Conservation (phyloP, 2,888 invertebrate genomes). For the Sphaeridia pumilis region DNA sequence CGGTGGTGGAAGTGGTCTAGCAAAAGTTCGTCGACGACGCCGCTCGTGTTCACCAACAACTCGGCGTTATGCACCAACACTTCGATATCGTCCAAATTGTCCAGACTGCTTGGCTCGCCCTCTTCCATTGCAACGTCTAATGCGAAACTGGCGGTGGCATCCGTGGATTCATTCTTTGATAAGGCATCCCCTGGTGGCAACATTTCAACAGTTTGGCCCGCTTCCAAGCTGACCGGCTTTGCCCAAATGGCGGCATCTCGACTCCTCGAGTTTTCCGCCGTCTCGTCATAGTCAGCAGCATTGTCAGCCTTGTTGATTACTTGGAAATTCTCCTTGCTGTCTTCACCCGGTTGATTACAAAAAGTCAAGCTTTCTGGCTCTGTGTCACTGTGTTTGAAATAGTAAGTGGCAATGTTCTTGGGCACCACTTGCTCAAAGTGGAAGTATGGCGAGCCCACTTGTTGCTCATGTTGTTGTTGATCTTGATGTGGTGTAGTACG, state of each 20-base stretch:
- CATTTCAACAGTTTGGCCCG: slow-evolving; percentile 23
- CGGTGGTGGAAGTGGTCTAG: slow-evolving; percentile 15
- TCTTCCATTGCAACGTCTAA: slow-evolving; percentile 25
- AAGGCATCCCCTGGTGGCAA: not conserved
- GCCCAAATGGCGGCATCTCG: slow-evolving; percentile 6
- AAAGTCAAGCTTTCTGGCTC: slow-evolving; percentile 30
- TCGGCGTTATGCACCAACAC: slow-evolving; percentile 35
- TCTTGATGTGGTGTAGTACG: no score
- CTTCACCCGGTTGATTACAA: slow-evolving; percentile 1
- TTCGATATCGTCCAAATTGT: slow-evolving; percentile 29
- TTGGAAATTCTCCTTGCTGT: slow-evolving; percentile 3
- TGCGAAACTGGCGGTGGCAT: slow-evolving; percentile 24
- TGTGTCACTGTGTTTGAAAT: slow-evolving; percentile 37
- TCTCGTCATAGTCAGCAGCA: no score
- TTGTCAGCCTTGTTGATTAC: not conserved
- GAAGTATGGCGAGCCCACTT: slow-evolving; percentile 6
- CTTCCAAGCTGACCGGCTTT: slow-evolving; percentile 25
- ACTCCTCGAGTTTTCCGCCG: not conserved
- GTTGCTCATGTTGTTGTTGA: no score
- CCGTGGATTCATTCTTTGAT: not conserved
- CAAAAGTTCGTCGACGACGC: slow-evolving; percentile 17
- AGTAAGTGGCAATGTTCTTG: slow-evolving; percentile 36
- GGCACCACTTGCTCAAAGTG: slow-evolving; percentile 25
- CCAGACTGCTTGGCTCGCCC: slow-evolving; percentile 12
- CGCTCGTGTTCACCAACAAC: slow-evolving; percentile 27